Percentiles rank a stretch among this genome's conserved stretches.
phyloP scores from a whole-genome alignment of 2,113 vertebrate species.

The Shinisaurus crocodilurus region DNA sequence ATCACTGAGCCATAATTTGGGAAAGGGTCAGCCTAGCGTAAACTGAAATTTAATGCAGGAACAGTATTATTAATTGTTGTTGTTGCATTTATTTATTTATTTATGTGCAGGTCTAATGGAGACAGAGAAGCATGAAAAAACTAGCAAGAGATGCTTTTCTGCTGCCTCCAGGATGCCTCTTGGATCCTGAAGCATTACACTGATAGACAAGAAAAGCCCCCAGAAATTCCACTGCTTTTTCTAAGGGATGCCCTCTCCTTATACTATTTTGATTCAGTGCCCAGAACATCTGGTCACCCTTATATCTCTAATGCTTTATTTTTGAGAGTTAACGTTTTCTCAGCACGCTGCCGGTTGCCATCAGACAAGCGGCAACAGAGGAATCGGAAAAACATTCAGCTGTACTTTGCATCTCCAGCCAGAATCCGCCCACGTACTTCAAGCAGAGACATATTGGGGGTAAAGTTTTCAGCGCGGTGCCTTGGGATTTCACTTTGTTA shows the following conservation, averaged over 20 bases:
- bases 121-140: background rate
- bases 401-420: background rate
- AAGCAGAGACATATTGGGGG: slow-evolving; percentile 21
- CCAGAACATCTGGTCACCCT: slow-evolving; percentile 57
- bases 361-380: slow-evolving; percentile 8
- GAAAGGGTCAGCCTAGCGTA: background rate
- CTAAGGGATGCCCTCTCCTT: background rate
- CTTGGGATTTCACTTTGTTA: background rate
- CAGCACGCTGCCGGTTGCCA: slow-evolving; percentile 11
- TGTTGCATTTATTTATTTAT: background rate
- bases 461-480: background rate
- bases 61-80: background rate
- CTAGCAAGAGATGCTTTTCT: background rate
- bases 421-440: slow-evolving; percentile 29
- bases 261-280: slow-evolving; percentile 29
- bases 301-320: slow-evolving; percentile 35
- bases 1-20: background rate
- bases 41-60: background rate
- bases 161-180: slow-evolving; percentile 23
- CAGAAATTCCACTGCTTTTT: background rate
- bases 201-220: background rate
- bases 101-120: background rate
- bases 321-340: slow-evolving; percentile 44
- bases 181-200: slow-evolving; percentile 1
- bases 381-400: slow-evolving; percentile 5